phyloP scores from a whole-genome alignment of 2,888 invertebrate genomes.

The Unio pictorum region DNA sequence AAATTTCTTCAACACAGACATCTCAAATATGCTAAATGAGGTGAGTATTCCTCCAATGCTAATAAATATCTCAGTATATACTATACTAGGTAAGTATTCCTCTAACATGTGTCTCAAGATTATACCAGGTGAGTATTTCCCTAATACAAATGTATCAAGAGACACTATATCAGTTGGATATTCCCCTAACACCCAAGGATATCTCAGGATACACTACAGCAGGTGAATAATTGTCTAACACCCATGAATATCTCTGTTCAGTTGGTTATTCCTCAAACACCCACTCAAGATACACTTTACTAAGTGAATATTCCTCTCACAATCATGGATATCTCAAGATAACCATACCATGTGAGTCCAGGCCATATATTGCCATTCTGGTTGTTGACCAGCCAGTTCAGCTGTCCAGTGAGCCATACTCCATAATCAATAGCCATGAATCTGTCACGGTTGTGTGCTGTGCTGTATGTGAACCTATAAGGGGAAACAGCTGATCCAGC shows the following conservation, averaged over 20 bases:
- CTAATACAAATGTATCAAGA: slow-evolving; percentile 69
- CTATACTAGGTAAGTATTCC: background rate
- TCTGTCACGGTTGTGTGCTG: too few species aligned
- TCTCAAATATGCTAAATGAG: slow-evolving; percentile 69
- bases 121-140: slow-evolving; percentile 38
- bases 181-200: too few species aligned
- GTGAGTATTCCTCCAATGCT: slow-evolving; percentile 3
- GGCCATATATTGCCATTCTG: too few species aligned
- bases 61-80: too few species aligned
- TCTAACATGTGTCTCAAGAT: background rate
- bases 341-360: background rate
- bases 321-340: slow-evolving; percentile 69
- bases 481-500: too few species aligned
- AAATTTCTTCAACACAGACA: slow-evolving; percentile 69
- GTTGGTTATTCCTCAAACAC: too few species aligned
- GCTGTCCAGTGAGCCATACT: too few species aligned
- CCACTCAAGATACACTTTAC: too few species aligned
- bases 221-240: background rate
- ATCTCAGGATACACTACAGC: background rate
- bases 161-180: slow-evolving; percentile 63
- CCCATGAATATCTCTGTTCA: too few species aligned
- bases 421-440: too few species aligned
- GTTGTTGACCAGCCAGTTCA: too few species aligned
- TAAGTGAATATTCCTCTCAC: slow-evolving; percentile 57
- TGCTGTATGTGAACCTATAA: too few species aligned